Conservation (phyloP, 92 coral and sea anemone genomes). For the Phymanthus crucifer region DNA sequence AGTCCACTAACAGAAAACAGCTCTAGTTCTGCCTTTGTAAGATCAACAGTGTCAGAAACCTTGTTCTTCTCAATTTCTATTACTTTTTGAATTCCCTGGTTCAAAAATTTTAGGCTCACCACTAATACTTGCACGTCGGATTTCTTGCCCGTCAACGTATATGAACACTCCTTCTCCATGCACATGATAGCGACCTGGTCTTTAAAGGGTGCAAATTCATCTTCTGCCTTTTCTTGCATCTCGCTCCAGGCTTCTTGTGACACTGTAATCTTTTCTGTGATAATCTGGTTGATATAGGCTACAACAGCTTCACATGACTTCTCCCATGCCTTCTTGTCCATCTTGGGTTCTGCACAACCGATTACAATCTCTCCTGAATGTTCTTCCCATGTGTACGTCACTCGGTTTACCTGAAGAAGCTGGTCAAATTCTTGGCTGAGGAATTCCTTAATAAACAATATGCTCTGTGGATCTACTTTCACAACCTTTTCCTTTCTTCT, state of each 20-base stretch:
- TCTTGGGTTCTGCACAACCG: slow-evolving; percentile 5
- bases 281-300: background rate
- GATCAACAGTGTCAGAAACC: background rate
- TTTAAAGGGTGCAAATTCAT: background rate
- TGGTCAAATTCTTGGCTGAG: slow-evolving; percentile 9
- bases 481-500: slow-evolving; percentile 8
- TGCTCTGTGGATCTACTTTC: slow-evolving; percentile 3
- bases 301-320: slow-evolving; percentile 17
- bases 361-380: slow-evolving; percentile 10
- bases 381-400: slow-evolving; percentile 16
- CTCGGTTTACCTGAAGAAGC: slow-evolving; percentile 16
- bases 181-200: slow-evolving; percentile 13
- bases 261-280: background rate
- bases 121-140: slow-evolving; percentile 29
- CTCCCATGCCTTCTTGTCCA: slow-evolving; percentile 29
- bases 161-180: slow-evolving; percentile 13
- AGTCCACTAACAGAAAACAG: slow-evolving; percentile 33
- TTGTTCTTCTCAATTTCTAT: slow-evolving; percentile 37
- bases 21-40: slow-evolving; percentile 18
- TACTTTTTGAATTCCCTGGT: slow-evolving; percentile 33
- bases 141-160: slow-evolving; percentile 32
- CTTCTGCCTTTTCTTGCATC: background rate
- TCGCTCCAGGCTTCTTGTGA: slow-evolving; percentile 26
- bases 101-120: slow-evolving; percentile 35
- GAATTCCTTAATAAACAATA: slow-evolving; percentile 17